These are phyloP conservation scores for Nilaparvata lugens DNA, from an alignment of 1,140 invertebrate species.

Conservation along the genomic window DNA sequence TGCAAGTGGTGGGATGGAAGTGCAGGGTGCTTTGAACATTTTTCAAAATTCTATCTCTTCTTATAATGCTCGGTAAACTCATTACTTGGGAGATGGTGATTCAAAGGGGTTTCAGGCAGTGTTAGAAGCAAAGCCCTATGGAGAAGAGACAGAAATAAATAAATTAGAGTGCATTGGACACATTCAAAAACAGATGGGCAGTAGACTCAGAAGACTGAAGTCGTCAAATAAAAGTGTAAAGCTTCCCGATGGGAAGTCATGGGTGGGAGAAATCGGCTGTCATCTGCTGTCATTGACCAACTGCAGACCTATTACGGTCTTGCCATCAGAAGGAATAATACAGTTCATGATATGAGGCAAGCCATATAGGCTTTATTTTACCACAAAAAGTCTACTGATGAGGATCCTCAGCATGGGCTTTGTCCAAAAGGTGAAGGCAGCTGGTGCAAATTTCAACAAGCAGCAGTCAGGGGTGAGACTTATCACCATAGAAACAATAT, in stretches of 20 bases:
- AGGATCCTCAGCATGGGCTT: background rate
- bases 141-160: constrained; percentile 16
- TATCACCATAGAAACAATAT: constrained; percentile 1
- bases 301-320: constrained; percentile 16
- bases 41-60: too few species aligned
- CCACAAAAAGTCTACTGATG: background rate
- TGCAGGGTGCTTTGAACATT: background rate
- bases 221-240: background rate
- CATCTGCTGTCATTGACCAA: constrained; percentile 5
- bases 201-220: constrained; percentile 6
- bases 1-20: constrained; percentile 24
- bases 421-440: background rate
- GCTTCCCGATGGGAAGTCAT: background rate
- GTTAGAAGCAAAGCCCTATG: constrained; percentile 9
- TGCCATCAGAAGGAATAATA: constrained; percentile 10
- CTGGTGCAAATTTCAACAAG: background rate
- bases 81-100: constrained; percentile 23
- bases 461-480: background rate
- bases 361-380: constrained; percentile 15
- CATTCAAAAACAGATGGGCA: constrained; percentile 16
- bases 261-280: background rate
- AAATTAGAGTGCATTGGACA: constrained; percentile 19
- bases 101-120: constrained; percentile 11
- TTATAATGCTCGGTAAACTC: constrained; percentile 16
- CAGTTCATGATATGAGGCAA: constrained; percentile 14